Evolutionary conservation across 2,888 invertebrate species (phyloP), one percentile per base, ranked within the genome.

Genomic region (Autographa gamma): DNA sequence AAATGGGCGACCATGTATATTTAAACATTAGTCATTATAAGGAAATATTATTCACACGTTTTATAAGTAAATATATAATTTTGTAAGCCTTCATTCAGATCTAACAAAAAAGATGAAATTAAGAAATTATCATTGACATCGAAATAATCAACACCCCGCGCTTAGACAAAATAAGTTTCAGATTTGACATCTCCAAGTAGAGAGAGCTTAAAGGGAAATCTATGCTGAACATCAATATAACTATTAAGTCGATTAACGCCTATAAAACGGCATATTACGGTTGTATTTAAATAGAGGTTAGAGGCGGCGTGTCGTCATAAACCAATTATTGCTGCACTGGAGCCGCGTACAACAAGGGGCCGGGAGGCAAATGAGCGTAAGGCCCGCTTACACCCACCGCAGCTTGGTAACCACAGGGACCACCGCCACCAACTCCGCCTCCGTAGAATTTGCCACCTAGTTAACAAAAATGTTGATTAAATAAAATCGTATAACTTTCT

Each of bases 361-460:
- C 88, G 91, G 97, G 93, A 85, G 97, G 90, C 91, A 96, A 85
- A 90, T 97, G 97, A 11, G 97, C 96, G 89, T 97, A 96, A 16
- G 97, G 96, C 63, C 95, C 95, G 69, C 93, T 85, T 90, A 96
- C 90, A 94, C 96, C 95, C 93, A 97, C 95, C 6, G 97, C 96
- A 67, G 97, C 96, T 91, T 97, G 97, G 91, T 97, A 97, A 66
- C 97, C 96, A 88, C 97, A 97, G 0, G 96, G 96, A 0, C 94
- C 95, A 56, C 92, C 95, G 69, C 93, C 96, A 82, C 91, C 97
- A 85, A 96, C 97, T 77, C 96, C 96, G 18, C 97, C 96, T 84
- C 97, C 97, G 95, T 97, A 97, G 96, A 97, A 97, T 90, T 97
- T 97, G 91, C 97, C 97, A 88, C 97, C 97, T 93, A 96, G 41